Evolutionary conservation across 2,797 vertebrate species (phyloP).

Genomic region (Moxostoma hubbsi): DNA sequence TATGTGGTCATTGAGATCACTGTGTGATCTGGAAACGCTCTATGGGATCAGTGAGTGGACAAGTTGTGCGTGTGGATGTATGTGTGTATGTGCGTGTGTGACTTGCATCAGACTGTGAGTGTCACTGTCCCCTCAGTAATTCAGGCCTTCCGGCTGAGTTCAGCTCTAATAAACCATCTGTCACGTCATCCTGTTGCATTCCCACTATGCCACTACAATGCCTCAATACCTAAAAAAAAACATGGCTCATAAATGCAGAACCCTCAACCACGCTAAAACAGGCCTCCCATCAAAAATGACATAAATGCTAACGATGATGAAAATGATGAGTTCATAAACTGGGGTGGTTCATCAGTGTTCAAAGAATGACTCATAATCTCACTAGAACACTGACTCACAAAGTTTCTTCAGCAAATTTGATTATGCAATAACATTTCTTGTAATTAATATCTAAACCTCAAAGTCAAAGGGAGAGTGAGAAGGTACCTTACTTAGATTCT

Average conservation of each 20-base stretch:
- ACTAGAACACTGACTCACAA: background rate
- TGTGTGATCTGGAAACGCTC: slow-evolving; percentile 49
- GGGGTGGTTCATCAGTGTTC: background rate
- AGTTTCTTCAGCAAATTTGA: slow-evolving; percentile 5
- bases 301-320: slow-evolving; percentile 13
- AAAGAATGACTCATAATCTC: background rate
- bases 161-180: slow-evolving; percentile 60
- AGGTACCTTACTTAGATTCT: background rate
- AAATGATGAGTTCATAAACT: slow-evolving; percentile 13
- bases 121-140: slow-evolving; percentile 58
- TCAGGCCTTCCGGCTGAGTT: slow-evolving; percentile 58
- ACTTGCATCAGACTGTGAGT: slow-evolving; percentile 54
- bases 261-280: slow-evolving; percentile 15
- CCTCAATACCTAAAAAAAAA: slow-evolving; percentile 38
- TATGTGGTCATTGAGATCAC: slow-evolving; percentile 48
- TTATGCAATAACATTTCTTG: background rate
- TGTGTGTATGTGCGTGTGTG: slow-evolving; percentile 39
- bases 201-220: slow-evolving; percentile 45
- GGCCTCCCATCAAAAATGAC: slow-evolving; percentile 18
- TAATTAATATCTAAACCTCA: slow-evolving; percentile 28
- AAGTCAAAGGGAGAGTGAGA: background rate
- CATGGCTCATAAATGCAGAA: slow-evolving; percentile 2
- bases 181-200: slow-evolving; percentile 52
- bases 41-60: slow-evolving; percentile 38
- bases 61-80: slow-evolving; percentile 23